Evolutionary conservation across 2,888 invertebrate species (phyloP).

Genomic region (Apotomis betuletana): DNA sequence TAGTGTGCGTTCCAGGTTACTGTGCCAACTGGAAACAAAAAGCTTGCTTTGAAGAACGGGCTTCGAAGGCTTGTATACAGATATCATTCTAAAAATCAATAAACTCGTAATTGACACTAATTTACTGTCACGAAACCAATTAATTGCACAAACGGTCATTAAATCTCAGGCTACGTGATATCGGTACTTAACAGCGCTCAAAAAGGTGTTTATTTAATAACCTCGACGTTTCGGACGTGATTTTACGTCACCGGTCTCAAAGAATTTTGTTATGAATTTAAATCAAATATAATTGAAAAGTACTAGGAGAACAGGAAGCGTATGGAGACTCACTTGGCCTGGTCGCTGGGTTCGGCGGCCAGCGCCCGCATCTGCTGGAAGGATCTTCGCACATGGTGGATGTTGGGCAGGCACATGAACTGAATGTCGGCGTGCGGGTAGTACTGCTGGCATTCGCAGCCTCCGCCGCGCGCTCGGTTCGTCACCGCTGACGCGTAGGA

Average conservation of each 20-base stretch:
- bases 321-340: slow-evolving; percentile 85
- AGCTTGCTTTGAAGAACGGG: background rate
- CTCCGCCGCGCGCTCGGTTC: slow-evolving; percentile 98
- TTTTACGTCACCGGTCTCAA: too few species aligned
- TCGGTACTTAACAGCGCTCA: too few species aligned
- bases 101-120: too few species aligned
- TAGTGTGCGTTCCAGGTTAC: slow-evolving; percentile 92
- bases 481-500: slow-evolving; percentile 98
- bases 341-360: slow-evolving; percentile 90
- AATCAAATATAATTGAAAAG: background rate
- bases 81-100: background rate
- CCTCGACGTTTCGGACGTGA: too few species aligned
- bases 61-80: background rate
- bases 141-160: too few species aligned
- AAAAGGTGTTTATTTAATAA: too few species aligned
- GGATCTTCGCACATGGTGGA: slow-evolving; percentile 96
- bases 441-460: slow-evolving; percentile 97
- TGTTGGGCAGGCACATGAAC: slow-evolving; percentile 99
- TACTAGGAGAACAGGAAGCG: slow-evolving; percentile 33
- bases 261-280: too few species aligned
- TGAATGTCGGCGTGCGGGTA: slow-evolving; percentile 97
- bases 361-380: slow-evolving; percentile 93
- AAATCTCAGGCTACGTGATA: too few species aligned
- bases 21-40: slow-evolving; percentile 88
- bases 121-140: too few species aligned